Evolutionary conservation across 2,888 invertebrate species (phyloP).

Genomic region (Macropis europaea): DNA sequence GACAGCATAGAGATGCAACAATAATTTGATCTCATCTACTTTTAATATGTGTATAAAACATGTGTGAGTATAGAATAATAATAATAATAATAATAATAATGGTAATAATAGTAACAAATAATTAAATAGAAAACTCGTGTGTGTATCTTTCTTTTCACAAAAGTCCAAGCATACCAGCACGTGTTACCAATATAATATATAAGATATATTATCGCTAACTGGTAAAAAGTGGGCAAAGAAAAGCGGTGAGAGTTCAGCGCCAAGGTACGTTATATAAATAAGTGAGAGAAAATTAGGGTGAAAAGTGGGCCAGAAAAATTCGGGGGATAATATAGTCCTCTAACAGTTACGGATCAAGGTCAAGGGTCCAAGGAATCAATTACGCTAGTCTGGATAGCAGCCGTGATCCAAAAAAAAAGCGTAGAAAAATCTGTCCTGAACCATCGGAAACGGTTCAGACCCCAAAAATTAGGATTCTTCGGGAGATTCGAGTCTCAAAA

Average conservation of each 20-base stretch:
- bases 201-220: slow-evolving; percentile 60
- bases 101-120: too few relatives aligned
- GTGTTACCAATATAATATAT: slow-evolving; percentile 67
- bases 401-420: slow-evolving; percentile 43
- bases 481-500: slow-evolving; percentile 31
- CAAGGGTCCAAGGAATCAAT: slow-evolving; percentile 27
- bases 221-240: slow-evolving; percentile 70
- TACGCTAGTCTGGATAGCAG: slow-evolving; percentile 70
- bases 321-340: slow-evolving; percentile 44
- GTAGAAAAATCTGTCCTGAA: too few relatives aligned
- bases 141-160: slow-evolving; percentile 65
- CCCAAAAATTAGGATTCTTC: too few relatives aligned
- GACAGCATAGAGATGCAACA: slow-evolving; percentile 60
- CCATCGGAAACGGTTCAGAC: too few relatives aligned
- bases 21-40: slow-evolving; percentile 59
- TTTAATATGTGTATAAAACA: slow-evolving; percentile 52
- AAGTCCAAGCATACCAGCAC: slow-evolving; percentile 75
- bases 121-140: slow-evolving; percentile 63
- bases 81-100: too few relatives aligned
- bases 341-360: slow-evolving; percentile 55
- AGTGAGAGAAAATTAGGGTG: slow-evolving; percentile 42
- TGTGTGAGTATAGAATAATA: slow-evolving; percentile 54
- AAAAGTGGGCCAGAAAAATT: slow-evolving; percentile 35
- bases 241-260: slow-evolving; percentile 76
- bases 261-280: slow-evolving; percentile 68